A percentile compares a stretch with the other conserved stretches of the same genome.
phyloP scores from a whole-genome alignment of 2,888 invertebrate species.

The Chrysina gloriosa region DNA sequence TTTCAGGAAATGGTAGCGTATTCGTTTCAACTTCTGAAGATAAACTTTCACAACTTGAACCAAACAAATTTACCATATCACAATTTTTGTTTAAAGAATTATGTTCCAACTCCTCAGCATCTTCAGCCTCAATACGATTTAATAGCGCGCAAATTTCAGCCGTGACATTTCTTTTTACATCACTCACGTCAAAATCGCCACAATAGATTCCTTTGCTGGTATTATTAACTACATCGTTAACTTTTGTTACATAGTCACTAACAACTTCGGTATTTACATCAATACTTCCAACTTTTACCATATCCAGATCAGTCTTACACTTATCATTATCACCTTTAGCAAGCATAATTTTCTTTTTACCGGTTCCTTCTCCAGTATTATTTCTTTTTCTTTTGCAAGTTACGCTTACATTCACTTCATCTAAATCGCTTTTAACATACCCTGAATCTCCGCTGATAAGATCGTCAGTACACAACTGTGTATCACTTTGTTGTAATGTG shows the following conservation, averaged over 20 bases:
- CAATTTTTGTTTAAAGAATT: neutral
- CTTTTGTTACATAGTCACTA: too few relatives aligned
- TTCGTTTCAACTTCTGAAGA: neutral
- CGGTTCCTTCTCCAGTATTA: neutral
- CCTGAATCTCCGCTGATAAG: conserved; percentile 34
- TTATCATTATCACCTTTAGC: neutral
- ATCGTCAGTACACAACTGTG: conserved; percentile 11
- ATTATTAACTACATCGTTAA: too few relatives aligned
- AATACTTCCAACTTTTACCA: neutral
- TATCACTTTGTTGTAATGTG: neutral
- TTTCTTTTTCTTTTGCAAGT: conserved; percentile 11
- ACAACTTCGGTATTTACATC: neutral
- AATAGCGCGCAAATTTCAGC: neutral
- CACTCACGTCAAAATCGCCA: too few relatives aligned
- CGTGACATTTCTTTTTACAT: neutral
- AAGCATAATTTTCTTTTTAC: neutral
- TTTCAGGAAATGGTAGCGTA: neutral
- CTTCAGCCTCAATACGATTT: neutral
- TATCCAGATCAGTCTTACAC: neutral
- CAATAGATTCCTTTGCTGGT: too few relatives aligned
- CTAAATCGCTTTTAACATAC: conserved; percentile 39
- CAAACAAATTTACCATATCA: neutral
- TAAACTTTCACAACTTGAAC: conserved; percentile 23
- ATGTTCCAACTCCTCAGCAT: neutral
- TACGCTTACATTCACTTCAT: neutral